Base-by-base conservation (phyloP, 1,140 invertebrate genomes). In the Drosophila auraria region DNA sequence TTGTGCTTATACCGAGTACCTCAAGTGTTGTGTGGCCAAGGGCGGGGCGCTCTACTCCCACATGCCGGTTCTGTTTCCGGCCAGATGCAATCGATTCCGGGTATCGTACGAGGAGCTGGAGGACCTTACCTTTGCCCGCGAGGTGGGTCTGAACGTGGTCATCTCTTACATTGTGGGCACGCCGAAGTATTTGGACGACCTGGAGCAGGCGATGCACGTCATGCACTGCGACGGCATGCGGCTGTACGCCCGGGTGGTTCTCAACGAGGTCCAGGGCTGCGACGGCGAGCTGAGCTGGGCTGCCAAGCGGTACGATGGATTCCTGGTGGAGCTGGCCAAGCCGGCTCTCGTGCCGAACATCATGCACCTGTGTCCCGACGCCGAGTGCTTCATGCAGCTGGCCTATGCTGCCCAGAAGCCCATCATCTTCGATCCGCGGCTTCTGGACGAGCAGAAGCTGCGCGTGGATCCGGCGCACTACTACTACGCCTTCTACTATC, bases 31-130 rank as follows among this genome's bases (percentile, higher is more conserved):
- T 20, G 91, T 92, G 30, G 79, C 65, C 12, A 78, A 63, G 7
- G 56, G 45, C 4, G 91, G 91, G 1, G 23, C 14, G 0, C 68
- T 92, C 0, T 38, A 6, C 9, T 84, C 91, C 23, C 70, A 56
- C 20, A 78, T 91, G 81, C 91, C 91, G 0, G 91, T 92, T 7
- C 57, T 87, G 1, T 89, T 92, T 3, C 91, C 91, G 0, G 27
- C 56, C 2, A 76, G 80, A 6, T 92, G 91, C 50, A 33, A 54
- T 3, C 75, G 69, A 0, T 83, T 61, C 58, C 64, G 56, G 5
- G 20, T 92, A 1, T 93, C 92, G 6, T 72, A 82, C 30, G 92
- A 93, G 51, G 92, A 93, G 45, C 49, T 93, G 7, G 92, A 93
- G 66, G 92, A 93, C 27, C 59, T 92, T 6, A 91, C 92, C 5